Evolutionary conservation across 1,140 invertebrate species (phyloP), one percentile per base, ranked within the genome.

Genomic region (Hylyphantes graminicola): DNA sequence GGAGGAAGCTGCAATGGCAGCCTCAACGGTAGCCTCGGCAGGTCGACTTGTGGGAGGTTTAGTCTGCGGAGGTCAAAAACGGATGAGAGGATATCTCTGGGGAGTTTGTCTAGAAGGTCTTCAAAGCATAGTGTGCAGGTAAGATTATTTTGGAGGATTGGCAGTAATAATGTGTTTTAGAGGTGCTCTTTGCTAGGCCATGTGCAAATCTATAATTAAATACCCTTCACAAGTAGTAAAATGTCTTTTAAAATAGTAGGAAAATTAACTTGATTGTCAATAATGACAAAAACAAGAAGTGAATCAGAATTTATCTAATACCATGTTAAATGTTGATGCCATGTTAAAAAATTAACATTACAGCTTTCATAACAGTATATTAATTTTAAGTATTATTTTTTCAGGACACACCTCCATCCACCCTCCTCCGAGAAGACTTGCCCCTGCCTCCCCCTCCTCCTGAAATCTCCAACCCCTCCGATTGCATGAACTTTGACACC

Each of bases 91-190:
- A 86, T 87, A 57, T 86, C 73, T 11, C 35, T 86, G 9, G 55
- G 68, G n/a, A 77, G 70, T 21, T 64, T 87, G 80, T 87, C 5
- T 89, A 92, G n/a, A 91, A 91, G 81, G 90, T 91, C 2, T 89
- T 91, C 0, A 89, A 91, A 64, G 89, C 90, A 73, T 85, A 85
- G 72, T 87, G 10, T 35, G 35, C 35, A 35, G 35, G 35, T 35
- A 5, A 35, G 35, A 35, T 35, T 5, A 35, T 35, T 35, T 35
- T 35, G 35, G 5, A 35, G 35, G 35, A 35, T 35, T 35, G 35
- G 35, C 35, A 35, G 35, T 35, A 35, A 35, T 2, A 35, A 35
- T 35, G 35, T 35, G 35, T 35, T 35, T 35, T 35, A 35, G 35
- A 35, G 35, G 5, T 35, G 35, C 35, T 35, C 35, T 35, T 35